These are phyloP conservation scores for human DNA, from an alignment of 2,113 vertebrate species.

Conservation along the genomic window DNA sequence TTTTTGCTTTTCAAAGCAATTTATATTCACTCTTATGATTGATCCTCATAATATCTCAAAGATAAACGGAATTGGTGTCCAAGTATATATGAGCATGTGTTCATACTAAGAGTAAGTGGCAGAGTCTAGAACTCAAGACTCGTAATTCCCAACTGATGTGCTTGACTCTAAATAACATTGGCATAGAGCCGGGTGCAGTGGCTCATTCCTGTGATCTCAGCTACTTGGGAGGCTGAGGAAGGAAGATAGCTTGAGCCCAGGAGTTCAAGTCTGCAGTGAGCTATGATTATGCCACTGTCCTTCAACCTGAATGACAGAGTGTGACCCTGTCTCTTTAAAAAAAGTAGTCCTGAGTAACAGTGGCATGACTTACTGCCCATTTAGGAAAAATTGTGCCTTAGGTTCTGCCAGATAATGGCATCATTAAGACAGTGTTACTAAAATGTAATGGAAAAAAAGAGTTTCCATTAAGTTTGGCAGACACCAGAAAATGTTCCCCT, in stretches of 20 bases:
- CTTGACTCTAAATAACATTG: neutral
- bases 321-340: too few relatives aligned
- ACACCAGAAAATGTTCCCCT: neutral
- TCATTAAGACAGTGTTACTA: neutral
- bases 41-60: neutral
- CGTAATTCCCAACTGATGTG: neutral
- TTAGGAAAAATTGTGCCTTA: neutral
- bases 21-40: neutral
- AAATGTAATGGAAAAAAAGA: neutral
- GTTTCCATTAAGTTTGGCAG: neutral
- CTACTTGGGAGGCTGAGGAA: too few relatives aligned
- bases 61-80: neutral
- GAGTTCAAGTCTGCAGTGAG: too few relatives aligned
- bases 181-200: too few relatives aligned
- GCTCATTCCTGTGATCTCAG: too few relatives aligned
- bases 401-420: neutral
- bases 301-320: too few relatives aligned
- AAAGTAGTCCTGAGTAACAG: neutral
- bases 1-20: conserved; percentile 29
- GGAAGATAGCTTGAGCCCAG: too few relatives aligned
- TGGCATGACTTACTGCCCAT: neutral
- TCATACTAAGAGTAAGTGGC: neutral
- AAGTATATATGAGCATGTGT: neutral
- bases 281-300: too few relatives aligned
- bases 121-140: conserved; percentile 25